Percentiles rank a stretch among this genome's conserved stretches.
Evolutionary conservation across 2,888 invertebrate species (phyloP).

Genomic region (Xylota segnis): DNA sequence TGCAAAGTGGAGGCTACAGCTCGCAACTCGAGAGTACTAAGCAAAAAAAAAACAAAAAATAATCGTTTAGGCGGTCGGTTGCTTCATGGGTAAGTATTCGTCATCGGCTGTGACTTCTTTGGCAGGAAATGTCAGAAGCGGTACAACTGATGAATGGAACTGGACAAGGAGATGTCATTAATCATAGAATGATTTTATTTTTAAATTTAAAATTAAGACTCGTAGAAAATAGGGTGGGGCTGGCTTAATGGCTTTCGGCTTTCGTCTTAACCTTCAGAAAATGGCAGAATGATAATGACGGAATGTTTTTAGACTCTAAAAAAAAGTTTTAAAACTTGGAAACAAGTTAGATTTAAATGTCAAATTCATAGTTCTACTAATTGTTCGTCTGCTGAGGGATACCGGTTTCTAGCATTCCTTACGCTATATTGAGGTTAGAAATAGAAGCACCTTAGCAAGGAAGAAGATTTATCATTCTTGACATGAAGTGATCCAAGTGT

Average conservation of each 20-base stretch:
- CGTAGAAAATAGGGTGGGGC: background rate
- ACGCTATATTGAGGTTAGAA: too few relatives aligned
- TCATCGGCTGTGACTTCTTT: conserved; percentile 29
- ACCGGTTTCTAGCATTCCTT: too few relatives aligned
- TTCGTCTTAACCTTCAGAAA: conserved; percentile 27
- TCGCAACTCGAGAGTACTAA: conserved; percentile 3
- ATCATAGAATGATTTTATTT: conserved; percentile 34
- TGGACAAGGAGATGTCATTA: conserved; percentile 27
- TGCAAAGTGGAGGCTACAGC: conserved; percentile 45
- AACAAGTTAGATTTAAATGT: conserved; percentile 10
- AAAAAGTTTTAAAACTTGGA: background rate
- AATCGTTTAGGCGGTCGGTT: conserved; percentile 6
- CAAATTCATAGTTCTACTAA: background rate
- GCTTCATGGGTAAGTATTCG: conserved; percentile 25
- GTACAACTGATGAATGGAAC: conserved; percentile 26
- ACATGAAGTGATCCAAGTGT: too few relatives aligned
- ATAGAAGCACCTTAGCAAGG: too few relatives aligned
- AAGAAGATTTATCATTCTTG: too few relatives aligned
- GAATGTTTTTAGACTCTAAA: background rate
- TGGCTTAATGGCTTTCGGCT: conserved; percentile 16
- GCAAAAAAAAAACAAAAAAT: background rate
- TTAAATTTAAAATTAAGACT: conserved; percentile 10
- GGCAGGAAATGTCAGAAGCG: conserved; percentile 53
- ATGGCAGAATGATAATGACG: conserved; percentile 5
- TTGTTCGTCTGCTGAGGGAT: too few relatives aligned